phyloP scores from a whole-genome alignment of 1,140 invertebrate genomes.

The Danaus melanippus region DNA sequence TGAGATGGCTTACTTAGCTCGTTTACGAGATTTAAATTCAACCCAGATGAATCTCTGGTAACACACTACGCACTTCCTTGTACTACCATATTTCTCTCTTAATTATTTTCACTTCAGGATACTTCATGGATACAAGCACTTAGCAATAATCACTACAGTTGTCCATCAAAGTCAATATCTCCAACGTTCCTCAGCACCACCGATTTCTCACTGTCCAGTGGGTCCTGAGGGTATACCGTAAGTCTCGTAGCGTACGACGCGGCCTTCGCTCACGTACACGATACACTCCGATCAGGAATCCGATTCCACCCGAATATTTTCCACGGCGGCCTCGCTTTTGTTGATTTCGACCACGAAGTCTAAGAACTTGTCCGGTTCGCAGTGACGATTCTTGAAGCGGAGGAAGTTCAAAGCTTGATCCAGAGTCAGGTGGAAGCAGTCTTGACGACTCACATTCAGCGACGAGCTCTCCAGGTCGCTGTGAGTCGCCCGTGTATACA shows the following conservation, averaged over 20 bases:
- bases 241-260: constrained; percentile 24
- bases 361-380: constrained; percentile 38
- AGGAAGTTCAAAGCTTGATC: constrained; percentile 53
- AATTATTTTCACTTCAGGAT: too few species aligned
- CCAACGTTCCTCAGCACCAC: too few species aligned
- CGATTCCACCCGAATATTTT: constrained; percentile 2
- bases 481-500: constrained; percentile 45
- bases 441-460: constrained; percentile 38
- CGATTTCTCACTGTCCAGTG: too few species aligned
- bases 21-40: too few species aligned
- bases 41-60: too few species aligned
- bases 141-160: too few species aligned
- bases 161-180: too few species aligned
- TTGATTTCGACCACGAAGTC: constrained; percentile 42
- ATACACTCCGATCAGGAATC: constrained; percentile 30
- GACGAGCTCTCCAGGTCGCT: constrained; percentile 50
- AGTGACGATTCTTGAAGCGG: constrained; percentile 33
- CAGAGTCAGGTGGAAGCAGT: constrained; percentile 56
- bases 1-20: too few species aligned
- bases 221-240: constrained; percentile 6
- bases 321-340: constrained; percentile 16
- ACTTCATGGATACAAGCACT: too few species aligned
- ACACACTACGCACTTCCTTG: too few species aligned
- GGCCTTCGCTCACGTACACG: constrained; percentile 32
- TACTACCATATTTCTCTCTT: too few species aligned